A percentile compares a stretch with the other conserved stretches of the same genome.
phyloP scores from a whole-genome alignment of 2,113 vertebrate species.

The Aphyosemion australe region DNA sequence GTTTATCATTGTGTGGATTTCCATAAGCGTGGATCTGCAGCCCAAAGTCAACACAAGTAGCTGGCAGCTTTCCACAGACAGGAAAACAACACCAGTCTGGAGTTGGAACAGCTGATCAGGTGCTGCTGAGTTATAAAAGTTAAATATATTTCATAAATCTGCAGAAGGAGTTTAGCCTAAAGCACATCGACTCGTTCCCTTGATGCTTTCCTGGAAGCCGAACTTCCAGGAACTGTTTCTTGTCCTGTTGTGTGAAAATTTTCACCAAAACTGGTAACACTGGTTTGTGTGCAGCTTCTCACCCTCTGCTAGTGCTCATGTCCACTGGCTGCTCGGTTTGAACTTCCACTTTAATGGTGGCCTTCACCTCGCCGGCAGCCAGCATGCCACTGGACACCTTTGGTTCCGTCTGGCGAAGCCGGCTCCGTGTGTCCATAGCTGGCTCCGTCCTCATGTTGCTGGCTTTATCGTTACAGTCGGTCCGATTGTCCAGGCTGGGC shows the following conservation, averaged over 20 bases:
- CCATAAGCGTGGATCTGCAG: not conserved
- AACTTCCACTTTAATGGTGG: conserved; percentile 86
- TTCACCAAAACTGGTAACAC: not conserved
- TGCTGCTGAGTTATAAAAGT: conserved; percentile 1
- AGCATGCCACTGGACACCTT: conserved; percentile 61
- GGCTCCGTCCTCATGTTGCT: conserved; percentile 35
- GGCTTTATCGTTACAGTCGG: conserved; percentile 47
- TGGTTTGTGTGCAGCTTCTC: conserved; percentile 50
- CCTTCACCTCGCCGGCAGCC: conserved; percentile 81
- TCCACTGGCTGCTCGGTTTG: conserved; percentile 89
- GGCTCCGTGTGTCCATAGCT: conserved; percentile 36
- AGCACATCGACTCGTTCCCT: not conserved
- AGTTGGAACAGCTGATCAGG: not conserved
- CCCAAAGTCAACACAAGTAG: conserved; percentile 3
- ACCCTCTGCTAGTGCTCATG: conserved; percentile 92
- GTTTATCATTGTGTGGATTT: not conserved
- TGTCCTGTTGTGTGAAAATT: not conserved
- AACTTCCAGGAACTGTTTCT: not conserved
- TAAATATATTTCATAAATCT: not conserved
- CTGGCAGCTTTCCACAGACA: no score
- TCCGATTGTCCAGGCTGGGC: conserved; percentile 55
- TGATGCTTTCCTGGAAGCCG: not conserved
- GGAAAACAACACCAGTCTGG: not conserved
- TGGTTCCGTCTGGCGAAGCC: conserved; percentile 25
- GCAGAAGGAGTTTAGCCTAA: not conserved